Percentiles rank a stretch among this genome's conserved stretches.
Evolutionary conservation across 2,888 invertebrate genomes (phyloP).

Genomic region (Muschampia staudingeri): DNA sequence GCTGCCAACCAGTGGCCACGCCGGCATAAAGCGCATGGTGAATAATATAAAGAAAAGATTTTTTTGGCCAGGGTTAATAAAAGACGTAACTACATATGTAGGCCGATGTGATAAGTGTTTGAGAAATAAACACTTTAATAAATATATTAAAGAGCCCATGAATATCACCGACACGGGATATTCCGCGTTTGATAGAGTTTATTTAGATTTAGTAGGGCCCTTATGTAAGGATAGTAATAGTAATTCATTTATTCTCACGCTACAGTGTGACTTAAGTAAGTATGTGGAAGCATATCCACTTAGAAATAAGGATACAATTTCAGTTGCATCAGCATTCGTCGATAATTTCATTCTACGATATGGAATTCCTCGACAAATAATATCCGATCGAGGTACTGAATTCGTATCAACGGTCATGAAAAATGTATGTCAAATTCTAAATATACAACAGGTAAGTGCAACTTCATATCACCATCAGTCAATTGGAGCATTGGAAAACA

Average conservation of each 20-base stretch:
- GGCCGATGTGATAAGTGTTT: constrained; percentile 60
- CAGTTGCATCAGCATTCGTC: constrained; percentile 50
- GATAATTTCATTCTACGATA: constrained; percentile 55
- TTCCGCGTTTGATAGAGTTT: constrained; percentile 56
- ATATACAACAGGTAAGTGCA: constrained; percentile 38
- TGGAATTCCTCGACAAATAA: constrained; percentile 49
- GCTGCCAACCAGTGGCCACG: constrained; percentile 53
- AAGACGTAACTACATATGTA: constrained; percentile 57
- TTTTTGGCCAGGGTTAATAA: constrained; percentile 47
- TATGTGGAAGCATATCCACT: constrained; percentile 53
- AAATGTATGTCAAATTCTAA: constrained; percentile 42
- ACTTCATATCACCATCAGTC: constrained; percentile 52
- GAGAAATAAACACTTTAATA: constrained; percentile 46
- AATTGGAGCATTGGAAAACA: constrained; percentile 47
- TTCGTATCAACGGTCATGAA: constrained; percentile 46
- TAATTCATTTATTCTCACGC: constrained; percentile 56
- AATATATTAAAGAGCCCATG: constrained; percentile 52
- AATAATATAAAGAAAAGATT: constrained; percentile 52
- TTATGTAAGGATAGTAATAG: constrained; percentile 52
- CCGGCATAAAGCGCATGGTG: constrained; percentile 41
- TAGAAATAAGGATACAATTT: constrained; percentile 38
- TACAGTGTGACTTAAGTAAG: constrained; percentile 65
- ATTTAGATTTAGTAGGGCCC: constrained; percentile 54
- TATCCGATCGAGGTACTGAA: constrained; percentile 54
- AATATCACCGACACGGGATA: constrained; percentile 50